Conservation (phyloP, 2,797 vertebrate genomes). For the Mormyrops boulengeri region DNA sequence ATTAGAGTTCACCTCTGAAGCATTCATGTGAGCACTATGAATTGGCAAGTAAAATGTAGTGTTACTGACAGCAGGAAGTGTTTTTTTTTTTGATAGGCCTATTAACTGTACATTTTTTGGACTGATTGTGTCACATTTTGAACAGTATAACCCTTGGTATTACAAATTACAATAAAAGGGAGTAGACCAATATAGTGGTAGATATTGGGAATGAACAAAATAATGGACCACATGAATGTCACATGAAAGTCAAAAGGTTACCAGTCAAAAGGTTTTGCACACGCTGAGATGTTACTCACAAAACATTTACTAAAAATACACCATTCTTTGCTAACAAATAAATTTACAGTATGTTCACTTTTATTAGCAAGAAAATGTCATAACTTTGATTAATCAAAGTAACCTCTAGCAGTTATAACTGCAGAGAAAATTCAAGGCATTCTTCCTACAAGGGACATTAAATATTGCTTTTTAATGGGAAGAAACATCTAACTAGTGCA, state of each 20-base stretch:
- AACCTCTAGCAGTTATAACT: background rate
- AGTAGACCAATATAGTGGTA: background rate
- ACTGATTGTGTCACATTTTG: background rate
- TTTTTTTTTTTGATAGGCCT: background rate
- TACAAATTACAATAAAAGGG: background rate
- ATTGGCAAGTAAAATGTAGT: background rate
- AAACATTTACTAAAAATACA: background rate
- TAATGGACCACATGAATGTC: background rate
- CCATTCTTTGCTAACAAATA: background rate
- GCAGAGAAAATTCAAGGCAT: background rate
- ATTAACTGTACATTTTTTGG: background rate
- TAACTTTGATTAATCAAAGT: background rate
- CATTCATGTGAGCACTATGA: background rate
- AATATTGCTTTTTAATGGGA: background rate
- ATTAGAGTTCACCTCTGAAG: background rate
- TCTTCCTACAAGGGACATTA: background rate
- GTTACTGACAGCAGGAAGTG: background rate
- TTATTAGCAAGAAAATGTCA: background rate
- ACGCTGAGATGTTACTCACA: background rate
- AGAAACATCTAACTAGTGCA: background rate
- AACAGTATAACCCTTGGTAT: background rate
- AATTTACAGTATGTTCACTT: background rate
- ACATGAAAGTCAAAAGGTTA: background rate
- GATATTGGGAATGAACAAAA: background rate
- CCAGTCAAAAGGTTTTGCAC: background rate